Evolutionary conservation across 2,797 vertebrate genomes (phyloP).

Genomic region (Phataginus tetradactyla): DNA sequence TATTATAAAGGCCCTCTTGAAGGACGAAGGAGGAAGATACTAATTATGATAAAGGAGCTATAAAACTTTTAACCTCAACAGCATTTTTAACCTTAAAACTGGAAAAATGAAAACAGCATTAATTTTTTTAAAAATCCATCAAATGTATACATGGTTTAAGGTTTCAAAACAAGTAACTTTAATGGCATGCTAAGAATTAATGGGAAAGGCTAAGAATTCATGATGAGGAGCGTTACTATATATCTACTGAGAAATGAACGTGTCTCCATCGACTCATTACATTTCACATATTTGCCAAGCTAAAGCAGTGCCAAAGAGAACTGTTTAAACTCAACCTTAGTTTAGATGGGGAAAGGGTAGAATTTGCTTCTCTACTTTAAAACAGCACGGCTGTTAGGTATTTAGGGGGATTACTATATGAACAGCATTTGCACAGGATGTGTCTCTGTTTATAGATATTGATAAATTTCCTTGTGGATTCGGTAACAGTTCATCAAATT

Average conservation of each 20-base stretch:
- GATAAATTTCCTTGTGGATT: conserved; percentile 34
- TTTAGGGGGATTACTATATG: conserved; percentile 14
- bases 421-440: conserved; percentile 21
- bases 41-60: conserved; percentile 75
- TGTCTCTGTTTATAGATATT: conserved; percentile 29
- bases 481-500: neutral
- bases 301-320: neutral
- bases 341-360: neutral
- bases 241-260: neutral
- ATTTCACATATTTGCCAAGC: neutral
- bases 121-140: neutral
- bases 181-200: neutral
- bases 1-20: conserved; percentile 65
- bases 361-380: conserved; percentile 29
- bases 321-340: neutral
- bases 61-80: conserved; percentile 73
- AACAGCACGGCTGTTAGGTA: neutral
- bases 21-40: conserved; percentile 63
- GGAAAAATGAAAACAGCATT: conserved; percentile 13
- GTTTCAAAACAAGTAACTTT: conserved; percentile 32
- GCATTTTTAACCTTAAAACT: conserved; percentile 52
- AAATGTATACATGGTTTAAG: neutral
- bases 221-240: neutral
- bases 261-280: neutral
- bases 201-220: neutral